Base-by-base conservation (phyloP, 2,797 vertebrate genomes). In the Microctenopoma lineatum region DNA sequence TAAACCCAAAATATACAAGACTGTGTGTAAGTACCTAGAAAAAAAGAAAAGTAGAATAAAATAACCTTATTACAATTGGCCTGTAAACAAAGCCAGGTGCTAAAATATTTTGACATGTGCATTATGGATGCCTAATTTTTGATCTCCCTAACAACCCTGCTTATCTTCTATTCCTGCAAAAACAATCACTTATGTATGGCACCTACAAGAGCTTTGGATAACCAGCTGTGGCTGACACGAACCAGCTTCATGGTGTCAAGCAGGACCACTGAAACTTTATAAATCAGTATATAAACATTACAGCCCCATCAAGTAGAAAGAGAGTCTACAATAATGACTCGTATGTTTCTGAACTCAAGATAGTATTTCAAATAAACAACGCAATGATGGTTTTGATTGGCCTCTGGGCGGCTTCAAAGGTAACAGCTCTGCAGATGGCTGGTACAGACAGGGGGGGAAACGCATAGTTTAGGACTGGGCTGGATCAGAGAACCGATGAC, bases 211-310 rank as follows among this genome's bases (percentile, higher is more conserved):
- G 60, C 52, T 79, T 73, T 75, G 70, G 62, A 90, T 81, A 79
- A 85, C 80, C 74, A 81, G 51, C 60, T 77, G 81, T 66, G 64
- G 54, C 54, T 82, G 80, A 89, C 84, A 76, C 57, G 29, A 81
- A 77, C 59, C 86, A 85, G 82, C 58, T 82, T 83, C 74, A 70
- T 83, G 34, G 46, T 66, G 77, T 77, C 84, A 71, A 39, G 56
- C 53, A 66, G 34, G 54, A 58, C 27, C 45, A 55, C 41, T 66
- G 52, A 62, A 73, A 50, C 15, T 18, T 67, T 21, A 68, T 53
- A 74, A 58, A 72, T 64, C 54, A 74, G 7, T 34, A 46, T 51
- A 7, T 61, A 3, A 66, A 48, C 39, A 70, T 4, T 51, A 25
- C 16, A 50, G 53, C 18, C 3, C 32, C 42, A 68, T 21, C 62